Conservation (phyloP, 1,140 invertebrate genomes). For the Drosophila baimaii region DNA sequence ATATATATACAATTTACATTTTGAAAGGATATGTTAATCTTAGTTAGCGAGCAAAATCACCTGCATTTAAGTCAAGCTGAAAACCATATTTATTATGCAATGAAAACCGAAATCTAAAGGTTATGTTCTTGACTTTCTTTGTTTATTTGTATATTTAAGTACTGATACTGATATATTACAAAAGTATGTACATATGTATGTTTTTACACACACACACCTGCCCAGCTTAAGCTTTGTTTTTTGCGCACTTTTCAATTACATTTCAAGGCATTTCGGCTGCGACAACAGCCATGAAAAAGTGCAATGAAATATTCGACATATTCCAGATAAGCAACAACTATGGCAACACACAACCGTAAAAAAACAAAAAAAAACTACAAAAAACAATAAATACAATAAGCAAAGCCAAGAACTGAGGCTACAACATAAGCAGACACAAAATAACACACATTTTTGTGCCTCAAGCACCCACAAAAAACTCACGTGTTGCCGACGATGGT, state of each 20-base stretch:
- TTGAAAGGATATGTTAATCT: no score
- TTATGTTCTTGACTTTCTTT: constrained; percentile 3
- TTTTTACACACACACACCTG: neutral
- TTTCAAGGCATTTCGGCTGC: constrained; percentile 41
- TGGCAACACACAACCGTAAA: constrained; percentile 8
- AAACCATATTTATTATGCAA: no score
- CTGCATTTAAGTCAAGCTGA: neutral
- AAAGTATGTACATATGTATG: no score
- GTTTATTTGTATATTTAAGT: neutral
- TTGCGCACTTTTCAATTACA: constrained; percentile 45
- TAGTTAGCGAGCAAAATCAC: neutral
- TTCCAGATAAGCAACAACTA: constrained; percentile 48
- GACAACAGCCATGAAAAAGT: constrained; percentile 49
- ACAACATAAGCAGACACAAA: constrained; percentile 37
- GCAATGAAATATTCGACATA: constrained; percentile 53
- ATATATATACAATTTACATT: no score
- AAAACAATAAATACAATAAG: constrained; percentile 13
- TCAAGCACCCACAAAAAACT: constrained; percentile 42
- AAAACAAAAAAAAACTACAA: no score
- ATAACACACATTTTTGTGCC: constrained; percentile 2
- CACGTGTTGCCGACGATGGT: constrained; percentile 48
- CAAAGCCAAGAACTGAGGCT: constrained; percentile 36
- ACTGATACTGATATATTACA: neutral
- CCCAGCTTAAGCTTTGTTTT: constrained; percentile 30
- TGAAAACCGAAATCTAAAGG: neutral